Conservation (phyloP, 2,797 vertebrate genomes). For the Denticeps clupeoides region DNA sequence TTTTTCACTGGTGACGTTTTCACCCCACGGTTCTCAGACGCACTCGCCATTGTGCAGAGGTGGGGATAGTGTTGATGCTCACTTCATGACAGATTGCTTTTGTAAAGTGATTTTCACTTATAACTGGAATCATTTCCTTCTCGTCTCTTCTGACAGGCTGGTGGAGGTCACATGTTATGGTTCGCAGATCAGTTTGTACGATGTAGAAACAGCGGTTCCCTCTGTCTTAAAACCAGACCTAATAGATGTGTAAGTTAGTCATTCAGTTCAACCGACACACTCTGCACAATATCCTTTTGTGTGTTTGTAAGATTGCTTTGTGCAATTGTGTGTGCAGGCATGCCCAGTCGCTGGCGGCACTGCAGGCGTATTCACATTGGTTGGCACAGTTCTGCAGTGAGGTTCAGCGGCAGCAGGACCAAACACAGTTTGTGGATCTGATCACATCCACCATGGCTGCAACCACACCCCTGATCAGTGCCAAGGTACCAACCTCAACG, state of each 20-base stretch:
- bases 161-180: conserved; percentile 91
- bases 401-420: conserved; percentile 78
- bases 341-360: conserved; percentile 87
- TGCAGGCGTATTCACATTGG: conserved; percentile 96
- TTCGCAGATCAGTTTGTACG: conserved; percentile 88
- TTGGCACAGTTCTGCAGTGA: conserved; percentile 90
- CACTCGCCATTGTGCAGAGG: conserved; percentile 89
- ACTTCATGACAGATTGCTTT: neutral
- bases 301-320: neutral
- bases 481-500: conserved; percentile 52
- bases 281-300: neutral
- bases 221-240: conserved; percentile 95
- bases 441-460: conserved; percentile 85
- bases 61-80: conserved; percentile 34
- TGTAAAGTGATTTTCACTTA: no score
- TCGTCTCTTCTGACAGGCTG: conserved; percentile 54
- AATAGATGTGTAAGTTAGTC: conserved; percentile 84
- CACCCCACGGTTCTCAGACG: conserved; percentile 77
- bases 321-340: conserved; percentile 48
- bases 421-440: conserved; percentile 80
- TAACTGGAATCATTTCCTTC: no score
- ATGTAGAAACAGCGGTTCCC: conserved; percentile 92
- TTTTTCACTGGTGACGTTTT: conserved; percentile 91
- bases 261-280: neutral
- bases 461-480: conserved; percentile 76